Evolutionary conservation across 37 sponge, comb jelly and placozoan genomes (phyloP), one percentile per base, ranked within the genome.

Genomic region (Haliclona indistincta): DNA sequence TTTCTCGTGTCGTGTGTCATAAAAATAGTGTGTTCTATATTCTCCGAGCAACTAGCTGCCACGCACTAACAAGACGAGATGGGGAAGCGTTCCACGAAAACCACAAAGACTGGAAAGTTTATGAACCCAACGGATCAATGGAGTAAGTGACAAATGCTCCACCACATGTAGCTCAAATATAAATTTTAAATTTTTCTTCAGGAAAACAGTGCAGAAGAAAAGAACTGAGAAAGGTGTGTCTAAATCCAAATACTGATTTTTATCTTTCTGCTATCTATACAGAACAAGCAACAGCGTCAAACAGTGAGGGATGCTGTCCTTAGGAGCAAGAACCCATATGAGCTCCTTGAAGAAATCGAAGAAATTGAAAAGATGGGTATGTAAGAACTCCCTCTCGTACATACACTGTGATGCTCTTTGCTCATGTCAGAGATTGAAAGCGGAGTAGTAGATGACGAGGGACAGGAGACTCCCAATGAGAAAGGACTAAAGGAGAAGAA

Each of bases 101-200:
- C 96, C 4, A 98, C 99, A 0, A 98, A 98, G 75, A 84, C 95
- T 64, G 99, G 99, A 25, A 91, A 89, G 63, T 98, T 86, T 93
- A 98, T 98, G 94, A 98, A 98, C 64, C 99, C 99, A 33, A 95
- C 99, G 25, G 99, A 98, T 67, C 99, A 98, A 78, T 94, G 88
- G 76, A 76, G 96, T 93, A 45, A 85, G 90, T 53, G 40, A 13
- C 0, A 28, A 3, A 47, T 10, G 54, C 8, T 10, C 11, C 40
- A 20, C 17, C 28, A 6, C 20, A 38, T 39, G 38, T 65, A 5
- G 8, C 15, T 35, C 51, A 25, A 4, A 4, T 44, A 15, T 69
- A 20, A 25, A n/a, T 40, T 25, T 26, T 58, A 19, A 22, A 6
- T 65, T 7, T 65, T 20, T 38, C 40, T 65, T 6, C 73, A 86